Percentiles rank a stretch among this genome's conserved stretches.
Conservation (phyloP, 2,888 invertebrate genomes). For the Lycaena phlaeas region DNA sequence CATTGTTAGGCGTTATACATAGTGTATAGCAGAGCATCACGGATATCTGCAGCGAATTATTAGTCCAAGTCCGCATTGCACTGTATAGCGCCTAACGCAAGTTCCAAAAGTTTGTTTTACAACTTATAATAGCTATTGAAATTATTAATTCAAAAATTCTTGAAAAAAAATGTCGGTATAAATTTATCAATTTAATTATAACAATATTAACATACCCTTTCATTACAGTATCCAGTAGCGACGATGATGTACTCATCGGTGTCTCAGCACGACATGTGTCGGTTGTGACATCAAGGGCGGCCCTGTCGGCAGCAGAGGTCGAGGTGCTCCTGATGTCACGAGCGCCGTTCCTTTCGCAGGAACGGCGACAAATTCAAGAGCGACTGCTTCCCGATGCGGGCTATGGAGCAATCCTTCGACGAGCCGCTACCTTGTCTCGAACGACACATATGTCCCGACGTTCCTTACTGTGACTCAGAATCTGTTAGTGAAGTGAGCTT, state of each 20-base stretch:
- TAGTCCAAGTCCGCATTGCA: too few species aligned
- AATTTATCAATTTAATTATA: not conserved
- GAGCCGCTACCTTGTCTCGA: slow-evolving; percentile 48
- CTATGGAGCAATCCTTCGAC: slow-evolving; percentile 41
- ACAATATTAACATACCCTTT: slow-evolving; percentile 4
- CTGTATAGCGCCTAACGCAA: too few species aligned
- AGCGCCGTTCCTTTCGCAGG: slow-evolving; percentile 43
- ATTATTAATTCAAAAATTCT: too few species aligned
- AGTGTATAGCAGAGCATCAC: too few species aligned
- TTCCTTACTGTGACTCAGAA: slow-evolving; percentile 47
- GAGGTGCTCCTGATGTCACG: slow-evolving; percentile 59
- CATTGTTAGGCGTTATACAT: too few species aligned
- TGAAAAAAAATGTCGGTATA: too few species aligned
- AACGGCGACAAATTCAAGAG: slow-evolving; percentile 39
- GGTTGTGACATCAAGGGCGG: slow-evolving; percentile 77
- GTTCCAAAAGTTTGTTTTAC: too few species aligned
- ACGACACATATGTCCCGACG: slow-evolving; percentile 35
- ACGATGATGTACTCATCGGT: slow-evolving; percentile 76
- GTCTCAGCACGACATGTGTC: slow-evolving; percentile 77
- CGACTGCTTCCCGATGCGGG: slow-evolving; percentile 39
- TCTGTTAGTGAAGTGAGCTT: slow-evolving; percentile 57
- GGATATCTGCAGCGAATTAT: too few species aligned
- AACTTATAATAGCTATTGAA: too few species aligned
- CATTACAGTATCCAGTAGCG: slow-evolving; percentile 66
- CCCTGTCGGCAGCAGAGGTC: slow-evolving; percentile 45